Percentiles rank a stretch among this genome's conserved stretches.
phyloP scores from a whole-genome alignment of 2,113 vertebrate species.

The Anolis sagrei region DNA sequence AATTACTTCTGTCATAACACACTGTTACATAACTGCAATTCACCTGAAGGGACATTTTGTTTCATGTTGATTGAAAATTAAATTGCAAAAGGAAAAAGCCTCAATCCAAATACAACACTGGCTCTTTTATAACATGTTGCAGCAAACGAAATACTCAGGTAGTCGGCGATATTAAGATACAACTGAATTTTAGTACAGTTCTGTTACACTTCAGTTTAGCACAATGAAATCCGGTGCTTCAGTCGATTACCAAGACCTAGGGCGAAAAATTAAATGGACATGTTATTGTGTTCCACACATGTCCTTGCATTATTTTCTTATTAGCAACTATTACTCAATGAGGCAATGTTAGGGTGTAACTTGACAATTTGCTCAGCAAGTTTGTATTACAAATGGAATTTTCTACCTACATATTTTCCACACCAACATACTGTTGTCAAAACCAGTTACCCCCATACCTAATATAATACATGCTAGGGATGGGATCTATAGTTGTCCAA shows the following conservation, averaged over 20 bases:
- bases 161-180: neutral
- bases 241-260: neutral
- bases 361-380: no score
- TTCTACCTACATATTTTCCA: no score
- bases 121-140: neutral
- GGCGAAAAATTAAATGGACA: neutral
- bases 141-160: neutral
- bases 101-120: neutral
- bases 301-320: neutral
- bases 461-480: no score
- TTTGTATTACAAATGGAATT: no score
- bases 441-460: no score
- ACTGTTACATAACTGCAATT: neutral
- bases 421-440: no score
- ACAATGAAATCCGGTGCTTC: no score
- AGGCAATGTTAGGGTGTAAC: no score
- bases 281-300: neutral
- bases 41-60: conserved; percentile 14
- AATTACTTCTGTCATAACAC: neutral
- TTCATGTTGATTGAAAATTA: conserved; percentile 20
- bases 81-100: conserved; percentile 2
- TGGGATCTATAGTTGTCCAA: no score
- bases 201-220: neutral
- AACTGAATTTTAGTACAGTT: neutral
- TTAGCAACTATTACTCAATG: neutral